Base-by-base conservation (phyloP, 2,113 vertebrate genomes). In the Geococcyx californianus region DNA sequence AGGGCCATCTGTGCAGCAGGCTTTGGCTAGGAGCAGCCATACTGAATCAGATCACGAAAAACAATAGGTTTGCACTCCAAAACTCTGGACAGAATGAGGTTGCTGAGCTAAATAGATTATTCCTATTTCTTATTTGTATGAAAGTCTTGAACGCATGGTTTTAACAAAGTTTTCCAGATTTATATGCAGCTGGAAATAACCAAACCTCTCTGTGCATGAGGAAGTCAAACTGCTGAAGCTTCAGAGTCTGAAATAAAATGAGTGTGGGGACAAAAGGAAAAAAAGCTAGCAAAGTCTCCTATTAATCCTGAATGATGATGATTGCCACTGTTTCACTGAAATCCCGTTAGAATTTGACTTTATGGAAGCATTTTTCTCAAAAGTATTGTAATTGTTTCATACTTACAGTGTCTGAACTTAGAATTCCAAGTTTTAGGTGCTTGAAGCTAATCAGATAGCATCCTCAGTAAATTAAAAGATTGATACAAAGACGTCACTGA, bases 351-450 rank as follows among this genome's bases (percentile, higher is more conserved):
- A 70, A 75, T 87, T 21, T 89, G 51, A n/a, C 79, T 82, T 52
- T 34, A 84, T 72, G 44, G 59, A 87, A 94, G 13, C 36, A 33
- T 66, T 97, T 94, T 82, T 77, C 77, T 64, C 73, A 40, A 38
- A 88, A 84, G 23, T 47, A n/a, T 81, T 89, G 94, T 94, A 94
- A 95, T 94, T 96, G 38, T 86, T 95, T 95, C 40, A 44, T 42
- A 28, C 44, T 91, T 66, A 78, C 7, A 72, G 19, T 67, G n/a
- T 26, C 33, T 90, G 58, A 42, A 26, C 15, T 95, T 47, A 49
- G 51, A 42, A 36, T 54, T 91, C 25, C 33, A 31, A 51, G 28
- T 45, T 42, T 11, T 82, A 83, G 79, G 75, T 92, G 18, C 63
- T 74, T 85, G 44, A 86, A 42, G 31, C 54, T 26, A 87, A 62